Evolutionary conservation across 1,140 invertebrate genomes (phyloP).

Genomic region (Drosophila lacertosa): DNA sequence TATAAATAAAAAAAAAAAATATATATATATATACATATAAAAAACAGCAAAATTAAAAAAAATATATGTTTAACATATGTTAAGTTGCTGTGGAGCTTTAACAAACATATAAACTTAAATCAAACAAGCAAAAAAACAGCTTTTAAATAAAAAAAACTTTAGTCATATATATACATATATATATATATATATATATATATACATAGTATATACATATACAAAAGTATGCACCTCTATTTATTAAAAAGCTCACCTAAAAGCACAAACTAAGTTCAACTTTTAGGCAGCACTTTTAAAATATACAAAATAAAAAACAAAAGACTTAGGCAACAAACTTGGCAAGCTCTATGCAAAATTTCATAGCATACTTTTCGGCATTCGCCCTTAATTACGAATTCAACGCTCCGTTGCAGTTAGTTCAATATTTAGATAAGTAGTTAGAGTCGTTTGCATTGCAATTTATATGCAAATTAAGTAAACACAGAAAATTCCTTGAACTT

Average conservation of each 20-base stretch:
- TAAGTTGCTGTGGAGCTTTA: too few relatives aligned
- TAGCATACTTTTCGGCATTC: constrained; percentile 39
- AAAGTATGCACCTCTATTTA: neutral
- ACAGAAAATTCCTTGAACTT: constrained; percentile 38
- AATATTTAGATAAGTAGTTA: constrained; percentile 21
- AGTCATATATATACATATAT: too few relatives aligned
- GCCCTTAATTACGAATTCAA: neutral
- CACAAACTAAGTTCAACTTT: constrained; percentile 2
- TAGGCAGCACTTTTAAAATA: neutral
- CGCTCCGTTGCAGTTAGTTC: neutral
- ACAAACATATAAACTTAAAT: too few relatives aligned
- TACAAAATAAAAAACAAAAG: constrained; percentile 42
- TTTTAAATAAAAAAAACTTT: too few relatives aligned
- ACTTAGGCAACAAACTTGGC: constrained; percentile 55
- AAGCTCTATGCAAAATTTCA: neutral
- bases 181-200: too few relatives aligned
- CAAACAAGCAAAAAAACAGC: too few relatives aligned
- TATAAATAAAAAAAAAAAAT: too few relatives aligned
- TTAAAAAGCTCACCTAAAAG: too few relatives aligned
- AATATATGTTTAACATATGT: too few relatives aligned
- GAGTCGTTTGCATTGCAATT: constrained; percentile 53
- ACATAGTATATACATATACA: neutral
- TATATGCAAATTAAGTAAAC: constrained; percentile 56
- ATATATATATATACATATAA: too few relatives aligned
- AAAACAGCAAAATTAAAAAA: too few relatives aligned